phyloP scores from a whole-genome alignment of 2,797 vertebrate genomes.

The Syncerus caffer region DNA sequence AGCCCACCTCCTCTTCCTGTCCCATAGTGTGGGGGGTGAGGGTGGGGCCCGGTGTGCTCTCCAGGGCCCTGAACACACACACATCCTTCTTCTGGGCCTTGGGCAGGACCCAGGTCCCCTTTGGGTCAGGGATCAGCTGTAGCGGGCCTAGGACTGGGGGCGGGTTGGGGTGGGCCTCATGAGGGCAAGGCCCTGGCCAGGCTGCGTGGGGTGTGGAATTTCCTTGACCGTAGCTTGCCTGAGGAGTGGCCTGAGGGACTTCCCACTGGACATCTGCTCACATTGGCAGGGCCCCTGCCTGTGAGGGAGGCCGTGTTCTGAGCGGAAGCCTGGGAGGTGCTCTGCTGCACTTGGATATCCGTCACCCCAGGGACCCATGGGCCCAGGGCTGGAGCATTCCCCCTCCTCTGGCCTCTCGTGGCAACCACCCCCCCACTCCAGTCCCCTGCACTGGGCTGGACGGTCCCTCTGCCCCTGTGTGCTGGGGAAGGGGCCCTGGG shows the following conservation, averaged over 20 bases:
- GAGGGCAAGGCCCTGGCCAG: neutral
- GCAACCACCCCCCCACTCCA: neutral
- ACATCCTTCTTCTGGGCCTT: neutral
- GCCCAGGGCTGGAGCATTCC: neutral
- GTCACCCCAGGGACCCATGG: no score
- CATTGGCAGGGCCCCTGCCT: neutral
- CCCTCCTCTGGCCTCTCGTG: neutral
- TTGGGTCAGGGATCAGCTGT: neutral
- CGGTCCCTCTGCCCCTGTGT: neutral
- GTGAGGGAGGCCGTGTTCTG: fast-evolving
- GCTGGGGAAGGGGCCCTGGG: neutral
- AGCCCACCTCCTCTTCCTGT: neutral
- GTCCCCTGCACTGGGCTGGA: neutral
- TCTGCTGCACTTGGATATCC: fast-evolving
- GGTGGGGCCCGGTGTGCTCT: fast-evolving
- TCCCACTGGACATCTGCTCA: neutral
- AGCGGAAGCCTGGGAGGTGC: neutral
- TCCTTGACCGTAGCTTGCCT: neutral
- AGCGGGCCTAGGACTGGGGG: fast-evolving
- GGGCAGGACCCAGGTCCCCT: neutral
- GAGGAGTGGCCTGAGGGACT: neutral
- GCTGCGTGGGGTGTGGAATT: neutral
- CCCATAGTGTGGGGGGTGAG: fast-evolving
- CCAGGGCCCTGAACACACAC: neutral
- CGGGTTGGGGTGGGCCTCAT: fast-evolving